Percentiles rank a stretch among this genome's conserved stretches.
Conservation (phyloP, 2,797 vertebrate species). For the Periophthalmus magnuspinnatus region DNA sequence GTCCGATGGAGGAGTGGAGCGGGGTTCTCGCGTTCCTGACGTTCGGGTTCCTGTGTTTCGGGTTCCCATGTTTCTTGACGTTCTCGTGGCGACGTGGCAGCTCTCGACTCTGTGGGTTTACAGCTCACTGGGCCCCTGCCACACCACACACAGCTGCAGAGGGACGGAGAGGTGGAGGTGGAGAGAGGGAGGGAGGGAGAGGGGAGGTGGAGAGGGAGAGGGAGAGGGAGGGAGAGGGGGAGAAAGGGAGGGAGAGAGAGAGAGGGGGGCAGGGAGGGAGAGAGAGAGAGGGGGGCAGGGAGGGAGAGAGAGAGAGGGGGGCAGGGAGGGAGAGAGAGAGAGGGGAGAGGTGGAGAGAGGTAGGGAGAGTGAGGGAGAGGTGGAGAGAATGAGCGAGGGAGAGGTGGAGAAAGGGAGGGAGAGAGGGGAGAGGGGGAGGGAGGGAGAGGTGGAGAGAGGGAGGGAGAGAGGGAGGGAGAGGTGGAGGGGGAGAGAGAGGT, state of each 20-base stretch:
- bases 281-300: no score
- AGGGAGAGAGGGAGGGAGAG: no score
- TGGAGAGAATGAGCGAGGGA: background rate
- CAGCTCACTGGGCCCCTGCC: conserved; percentile 66
- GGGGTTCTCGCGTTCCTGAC: background rate
- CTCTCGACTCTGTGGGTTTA: conserved; percentile 63
- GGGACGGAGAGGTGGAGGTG: conserved; percentile 40
- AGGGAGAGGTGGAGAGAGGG: no score
- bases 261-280: background rate
- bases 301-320: background rate
- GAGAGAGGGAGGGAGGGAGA: background rate
- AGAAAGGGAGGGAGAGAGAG: background rate
- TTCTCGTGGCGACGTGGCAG: conserved; percentile 67
- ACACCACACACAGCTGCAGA: conserved; percentile 54
- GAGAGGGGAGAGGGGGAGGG: no score
- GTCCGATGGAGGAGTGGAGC: background rate
- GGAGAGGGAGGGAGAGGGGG: no score
- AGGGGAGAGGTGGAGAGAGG: no score
- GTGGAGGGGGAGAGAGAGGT: no score
- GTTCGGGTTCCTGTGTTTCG: no score
- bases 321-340: background rate
- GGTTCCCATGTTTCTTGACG: conserved; percentile 14
- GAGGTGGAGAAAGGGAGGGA: background rate
- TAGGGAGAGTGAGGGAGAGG: no score
- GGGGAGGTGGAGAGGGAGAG: background rate